A percentile compares a stretch with the other conserved stretches of the same genome.
These are phyloP conservation scores for Drosophila grimshawi DNA, from an alignment of 1,140 invertebrate genomes.

Conservation along the genomic window DNA sequence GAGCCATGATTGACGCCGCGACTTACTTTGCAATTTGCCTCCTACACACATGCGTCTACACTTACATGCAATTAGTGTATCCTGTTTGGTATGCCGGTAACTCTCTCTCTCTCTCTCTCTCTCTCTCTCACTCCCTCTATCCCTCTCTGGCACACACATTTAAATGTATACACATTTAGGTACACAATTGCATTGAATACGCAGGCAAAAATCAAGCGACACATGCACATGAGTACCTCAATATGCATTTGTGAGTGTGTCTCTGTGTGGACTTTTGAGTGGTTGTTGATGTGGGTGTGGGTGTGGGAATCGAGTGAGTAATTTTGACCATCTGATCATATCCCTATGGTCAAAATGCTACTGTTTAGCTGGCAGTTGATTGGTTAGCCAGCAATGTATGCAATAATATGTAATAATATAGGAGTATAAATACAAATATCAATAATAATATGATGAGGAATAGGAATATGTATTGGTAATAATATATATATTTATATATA, in stretches of 20 bases:
- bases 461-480: background rate
- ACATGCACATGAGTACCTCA: constrained; percentile 34
- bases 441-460: too few species aligned
- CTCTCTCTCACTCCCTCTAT: constrained; percentile 27
- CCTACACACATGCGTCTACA: constrained; percentile 21
- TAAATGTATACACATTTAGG: constrained; percentile 7
- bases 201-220: constrained; percentile 71
- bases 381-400: constrained; percentile 6
- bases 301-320: background rate
- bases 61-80: constrained; percentile 79
- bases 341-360: constrained; percentile 19
- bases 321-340: constrained; percentile 31
- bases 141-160: constrained; percentile 16
- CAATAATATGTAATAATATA: constrained; percentile 1
- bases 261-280: constrained; percentile 3
- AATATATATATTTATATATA: background rate
- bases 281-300: background rate
- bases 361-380: constrained; percentile 14
- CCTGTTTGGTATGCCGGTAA: constrained; percentile 45
- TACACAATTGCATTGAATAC: constrained; percentile 32
- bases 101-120: constrained; percentile 29
- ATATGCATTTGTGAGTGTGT: constrained; percentile 15
- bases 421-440: background rate
- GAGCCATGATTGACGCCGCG: constrained; percentile 33
- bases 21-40: constrained; percentile 35